Conservation (phyloP, 2,888 invertebrate genomes). For the Clivina fossor region DNA sequence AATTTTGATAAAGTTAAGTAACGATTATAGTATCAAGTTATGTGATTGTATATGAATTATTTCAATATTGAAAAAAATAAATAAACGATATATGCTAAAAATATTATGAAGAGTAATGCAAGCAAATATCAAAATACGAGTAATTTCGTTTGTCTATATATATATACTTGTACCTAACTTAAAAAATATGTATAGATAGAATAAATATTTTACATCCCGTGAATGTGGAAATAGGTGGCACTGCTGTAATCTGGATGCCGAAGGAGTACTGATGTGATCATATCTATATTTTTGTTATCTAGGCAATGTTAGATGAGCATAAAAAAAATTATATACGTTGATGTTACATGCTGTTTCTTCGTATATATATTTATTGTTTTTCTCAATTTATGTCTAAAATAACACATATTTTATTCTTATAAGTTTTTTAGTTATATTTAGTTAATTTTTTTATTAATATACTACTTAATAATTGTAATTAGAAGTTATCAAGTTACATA, state of each 20-base stretch:
- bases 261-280: slow-evolving; percentile 28
- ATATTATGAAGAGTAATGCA: too few relatives aligned
- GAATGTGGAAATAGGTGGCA: slow-evolving; percentile 19
- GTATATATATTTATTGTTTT: neutral
- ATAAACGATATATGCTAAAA: too few relatives aligned
- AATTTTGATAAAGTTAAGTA: too few relatives aligned
- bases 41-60: too few relatives aligned
- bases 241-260: slow-evolving; percentile 22
- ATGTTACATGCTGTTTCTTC: slow-evolving; percentile 20
- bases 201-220: slow-evolving; percentile 12
- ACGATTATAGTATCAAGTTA: too few relatives aligned
- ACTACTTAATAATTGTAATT: neutral
- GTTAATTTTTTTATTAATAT: slow-evolving; percentile 7
- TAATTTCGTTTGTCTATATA: slow-evolving; percentile 9
- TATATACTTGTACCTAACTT: slow-evolving; percentile 16
- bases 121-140: slow-evolving; percentile 25
- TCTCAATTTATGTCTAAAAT: neutral
- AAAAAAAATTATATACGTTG: slow-evolving; percentile 22
- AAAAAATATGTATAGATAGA: slow-evolving; percentile 18
- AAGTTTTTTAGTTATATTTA: slow-evolving; percentile 8
- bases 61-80: too few relatives aligned
- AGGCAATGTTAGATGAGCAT: slow-evolving; percentile 27
- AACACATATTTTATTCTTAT: too few relatives aligned
- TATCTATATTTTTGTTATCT: slow-evolving; percentile 34
- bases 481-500: neutral